phyloP scores from a whole-genome alignment of 1,140 invertebrate genomes.

The Diploscapter pachys region DNA sequence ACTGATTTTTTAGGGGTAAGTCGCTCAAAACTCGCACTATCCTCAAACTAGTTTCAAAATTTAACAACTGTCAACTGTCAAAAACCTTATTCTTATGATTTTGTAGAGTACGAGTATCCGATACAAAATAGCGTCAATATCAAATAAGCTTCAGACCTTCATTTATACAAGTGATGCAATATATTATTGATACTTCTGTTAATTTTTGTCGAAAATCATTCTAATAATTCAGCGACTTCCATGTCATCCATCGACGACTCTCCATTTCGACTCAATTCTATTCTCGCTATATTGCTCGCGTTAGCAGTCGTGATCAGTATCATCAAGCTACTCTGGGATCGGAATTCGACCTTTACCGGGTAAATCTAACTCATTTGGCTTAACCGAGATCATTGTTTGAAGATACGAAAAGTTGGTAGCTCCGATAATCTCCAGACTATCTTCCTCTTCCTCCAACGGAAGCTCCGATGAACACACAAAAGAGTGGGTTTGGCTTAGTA shows the following conservation, averaged over 20 bases:
- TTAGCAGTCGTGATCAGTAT: slow-evolving; percentile 15
- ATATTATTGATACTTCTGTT: slow-evolving; percentile 9
- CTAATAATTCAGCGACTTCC: neutral
- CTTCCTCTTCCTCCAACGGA: slow-evolving; percentile 21
- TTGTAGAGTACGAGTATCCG: too few relatives aligned
- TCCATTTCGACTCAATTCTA: slow-evolving; percentile 10
- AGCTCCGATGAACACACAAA: slow-evolving; percentile 32
- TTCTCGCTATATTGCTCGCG: slow-evolving; percentile 18
- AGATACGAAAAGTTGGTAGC: slow-evolving; percentile 41
- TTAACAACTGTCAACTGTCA: too few relatives aligned
- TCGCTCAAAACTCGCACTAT: too few relatives aligned
- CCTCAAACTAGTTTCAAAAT: too few relatives aligned
- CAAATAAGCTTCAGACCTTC: too few relatives aligned
- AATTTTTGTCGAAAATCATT: neutral
- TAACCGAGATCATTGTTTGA: neutral
- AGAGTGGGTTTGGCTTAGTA: slow-evolving; percentile 42
- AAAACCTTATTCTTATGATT: too few relatives aligned
- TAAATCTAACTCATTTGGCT: slow-evolving; percentile 7
- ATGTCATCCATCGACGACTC: neutral
- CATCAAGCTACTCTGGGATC: slow-evolving; percentile 20
- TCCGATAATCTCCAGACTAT: slow-evolving; percentile 33
- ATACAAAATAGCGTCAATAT: too few relatives aligned
- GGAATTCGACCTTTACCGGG: slow-evolving; percentile 33
- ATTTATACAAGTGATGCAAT: too few relatives aligned
- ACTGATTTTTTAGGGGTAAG: too few relatives aligned